Conservation (phyloP, 2,888 invertebrate species). For the Microplitis deprimator region DNA sequence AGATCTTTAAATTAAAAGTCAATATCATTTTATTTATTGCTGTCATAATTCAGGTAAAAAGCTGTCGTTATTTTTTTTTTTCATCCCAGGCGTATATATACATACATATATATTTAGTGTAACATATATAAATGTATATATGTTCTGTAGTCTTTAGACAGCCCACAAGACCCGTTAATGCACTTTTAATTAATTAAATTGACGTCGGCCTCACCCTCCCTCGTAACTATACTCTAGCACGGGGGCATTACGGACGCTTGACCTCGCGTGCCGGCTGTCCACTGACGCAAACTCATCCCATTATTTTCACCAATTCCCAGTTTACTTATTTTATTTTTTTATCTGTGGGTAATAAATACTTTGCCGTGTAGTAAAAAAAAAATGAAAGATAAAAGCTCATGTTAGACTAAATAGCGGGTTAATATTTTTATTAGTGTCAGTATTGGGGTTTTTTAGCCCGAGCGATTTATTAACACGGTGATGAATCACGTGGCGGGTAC, state of each 20-base stretch:
- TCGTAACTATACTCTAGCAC: background rate
- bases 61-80: constrained; percentile 16
- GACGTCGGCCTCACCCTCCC: constrained; percentile 61
- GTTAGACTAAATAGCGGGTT: too few relatives aligned
- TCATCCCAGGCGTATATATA: constrained; percentile 1
- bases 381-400: too few relatives aligned
- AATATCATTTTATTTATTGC: background rate
- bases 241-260: constrained; percentile 49
- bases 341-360: background rate
- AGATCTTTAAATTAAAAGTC: background rate
- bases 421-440: too few relatives aligned
- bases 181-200: constrained; percentile 72
- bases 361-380: background rate
- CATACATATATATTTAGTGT: constrained; percentile 1
- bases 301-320: constrained; percentile 18
- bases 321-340: constrained; percentile 35
- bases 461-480: background rate
- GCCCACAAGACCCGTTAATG: constrained; percentile 62
- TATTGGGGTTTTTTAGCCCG: background rate
- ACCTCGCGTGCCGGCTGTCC: constrained; percentile 70
- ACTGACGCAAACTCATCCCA: constrained; percentile 67
- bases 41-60: background rate
- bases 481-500: background rate
- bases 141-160: constrained; percentile 15
- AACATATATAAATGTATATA: constrained; percentile 29